These are phyloP conservation scores for Varecia variegata DNA, from an alignment of 2,797 vertebrate genomes.

Conservation along the genomic window DNA sequence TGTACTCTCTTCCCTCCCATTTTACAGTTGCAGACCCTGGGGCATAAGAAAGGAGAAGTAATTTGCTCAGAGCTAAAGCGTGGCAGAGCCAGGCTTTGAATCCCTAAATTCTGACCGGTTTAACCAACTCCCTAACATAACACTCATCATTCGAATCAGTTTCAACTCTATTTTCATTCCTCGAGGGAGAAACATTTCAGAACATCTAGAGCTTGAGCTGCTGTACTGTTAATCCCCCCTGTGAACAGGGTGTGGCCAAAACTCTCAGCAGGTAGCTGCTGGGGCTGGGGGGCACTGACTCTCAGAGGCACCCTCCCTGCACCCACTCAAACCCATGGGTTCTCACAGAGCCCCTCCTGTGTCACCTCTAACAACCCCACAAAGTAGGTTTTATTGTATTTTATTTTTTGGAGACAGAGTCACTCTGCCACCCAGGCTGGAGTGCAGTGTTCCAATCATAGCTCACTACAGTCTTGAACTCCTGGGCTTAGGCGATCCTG, in stretches of 20 bases:
- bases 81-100: background rate
- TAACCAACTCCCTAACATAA: background rate
- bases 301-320: background rate
- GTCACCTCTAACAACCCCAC: background rate
- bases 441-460: too few relatives aligned
- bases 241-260: background rate
- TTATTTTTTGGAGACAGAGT: background rate
- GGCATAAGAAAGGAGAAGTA: too few relatives aligned
- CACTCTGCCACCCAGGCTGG: too few relatives aligned
- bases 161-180: background rate
- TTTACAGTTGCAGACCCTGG: background rate
- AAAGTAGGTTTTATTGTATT: background rate
- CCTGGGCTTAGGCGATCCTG: too few relatives aligned
- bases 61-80: background rate
- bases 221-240: background rate
- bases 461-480: too few relatives aligned
- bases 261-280: background rate
- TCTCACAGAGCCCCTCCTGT: background rate
- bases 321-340: background rate
- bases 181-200: background rate
- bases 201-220: background rate
- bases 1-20: background rate
- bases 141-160: background rate
- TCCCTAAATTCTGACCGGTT: background rate
- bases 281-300: rapidly evolving